Evolutionary conservation across 2,797 vertebrate species (phyloP), one percentile per base, ranked within the genome.

Genomic region (Eulemur rubriventer): DNA sequence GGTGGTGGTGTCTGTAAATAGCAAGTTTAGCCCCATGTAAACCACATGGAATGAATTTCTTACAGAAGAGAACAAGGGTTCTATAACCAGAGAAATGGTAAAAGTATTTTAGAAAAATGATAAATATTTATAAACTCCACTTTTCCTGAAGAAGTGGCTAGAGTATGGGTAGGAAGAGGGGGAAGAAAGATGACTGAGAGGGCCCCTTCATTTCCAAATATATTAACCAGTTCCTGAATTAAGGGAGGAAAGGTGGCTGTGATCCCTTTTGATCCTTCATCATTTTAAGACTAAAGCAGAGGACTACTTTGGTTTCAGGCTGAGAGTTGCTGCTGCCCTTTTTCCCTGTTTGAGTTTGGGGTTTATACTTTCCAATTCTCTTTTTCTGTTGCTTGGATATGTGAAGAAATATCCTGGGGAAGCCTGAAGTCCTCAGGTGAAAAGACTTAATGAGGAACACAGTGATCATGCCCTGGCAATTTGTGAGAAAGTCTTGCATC

Each of bases 61-160:
- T 30, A 82, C 7, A 72, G 38, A 41, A n/a, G 82, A 78, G 33
- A 96, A 76, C 18, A 69, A 30, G 11, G 5, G 10, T 89, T 91
- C 55, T 92, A 4, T 78, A 75, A 38, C 43, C 33, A 89, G 41
- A 88, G 33, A 79, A 50, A 52, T 82, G 10, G 18, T 8, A 2
- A 30, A 57, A 57, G 24, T 26, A 72, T 38, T 17, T 20, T 28
- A 38, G 70, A 30, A 22, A 93, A 43, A 41, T 65, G 11, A 57
- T 11, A 69, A 50, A 8, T 48, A n/a, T 78, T 35, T 82, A 46
- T 57, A 43, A 84, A 82, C 8, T 59, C 14, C 2, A 26, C 20
- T 86, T 91, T 91, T 95, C 50, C 80, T 43, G 22, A 85, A 86
- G 84, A 94, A 92, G 88, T 65, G 24, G 16, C 50, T 24, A n/a